phyloP scores from a whole-genome alignment of 2,113 vertebrate species.

The Equus quagga region DNA sequence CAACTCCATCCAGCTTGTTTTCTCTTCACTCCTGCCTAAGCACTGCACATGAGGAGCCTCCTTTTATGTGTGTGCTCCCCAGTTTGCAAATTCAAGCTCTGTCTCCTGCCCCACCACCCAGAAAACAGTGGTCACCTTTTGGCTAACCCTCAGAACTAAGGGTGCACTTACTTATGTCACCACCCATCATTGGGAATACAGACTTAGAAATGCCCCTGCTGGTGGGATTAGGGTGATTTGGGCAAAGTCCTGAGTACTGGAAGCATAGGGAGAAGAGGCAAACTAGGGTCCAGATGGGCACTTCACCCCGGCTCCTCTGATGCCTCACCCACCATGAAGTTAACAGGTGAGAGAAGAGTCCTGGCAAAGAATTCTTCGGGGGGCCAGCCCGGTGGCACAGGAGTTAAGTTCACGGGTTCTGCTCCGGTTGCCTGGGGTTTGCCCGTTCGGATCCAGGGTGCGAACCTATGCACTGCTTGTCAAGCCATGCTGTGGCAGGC shows the following conservation, averaged over 20 bases:
- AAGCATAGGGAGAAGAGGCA: neutral
- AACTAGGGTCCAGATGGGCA: neutral
- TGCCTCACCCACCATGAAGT: neutral
- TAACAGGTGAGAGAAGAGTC: neutral
- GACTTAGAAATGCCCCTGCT: neutral
- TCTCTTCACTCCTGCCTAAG: neutral
- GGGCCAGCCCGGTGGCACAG: too few species aligned
- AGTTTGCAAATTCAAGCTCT: neutral
- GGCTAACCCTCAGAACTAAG: neutral
- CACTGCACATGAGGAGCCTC: neutral
- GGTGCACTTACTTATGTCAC: neutral
- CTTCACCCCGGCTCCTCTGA: neutral
- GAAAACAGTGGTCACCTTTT: neutral
- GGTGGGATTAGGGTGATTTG: neutral
- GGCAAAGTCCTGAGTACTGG: neutral
- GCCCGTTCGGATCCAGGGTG: too few species aligned
- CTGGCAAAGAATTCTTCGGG: too few species aligned
- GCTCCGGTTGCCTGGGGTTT: too few species aligned
- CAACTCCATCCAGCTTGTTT: neutral
- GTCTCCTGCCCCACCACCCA: neutral
- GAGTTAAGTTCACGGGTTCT: too few species aligned
- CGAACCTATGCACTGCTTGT: too few species aligned
- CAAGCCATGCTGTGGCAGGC: too few species aligned
- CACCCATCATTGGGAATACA: neutral
- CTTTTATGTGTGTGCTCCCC: neutral